phyloP scores from a whole-genome alignment of 2,888 invertebrate species.

The Azorinus chamasolen region DNA sequence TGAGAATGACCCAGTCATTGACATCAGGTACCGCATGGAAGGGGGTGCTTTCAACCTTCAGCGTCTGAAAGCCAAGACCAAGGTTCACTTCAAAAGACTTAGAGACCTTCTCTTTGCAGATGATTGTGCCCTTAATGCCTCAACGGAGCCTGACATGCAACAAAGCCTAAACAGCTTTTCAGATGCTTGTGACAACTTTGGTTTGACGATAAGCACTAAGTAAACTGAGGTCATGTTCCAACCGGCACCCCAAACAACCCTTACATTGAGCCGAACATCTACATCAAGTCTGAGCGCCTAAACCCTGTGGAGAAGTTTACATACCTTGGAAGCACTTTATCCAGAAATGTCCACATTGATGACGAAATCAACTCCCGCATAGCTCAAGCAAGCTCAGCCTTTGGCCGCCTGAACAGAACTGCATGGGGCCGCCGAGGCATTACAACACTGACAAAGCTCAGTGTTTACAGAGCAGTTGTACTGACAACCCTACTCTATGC shows the following conservation, averaged over 20 bases:
- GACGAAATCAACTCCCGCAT: background rate
- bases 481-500: too few relatives aligned
- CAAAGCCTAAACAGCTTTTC: slow-evolving; percentile 9
- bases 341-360: too few relatives aligned
- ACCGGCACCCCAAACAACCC: background rate
- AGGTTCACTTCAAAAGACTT: slow-evolving; percentile 6
- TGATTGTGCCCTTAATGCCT: too few relatives aligned
- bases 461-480: too few relatives aligned
- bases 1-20: slow-evolving; percentile 1
- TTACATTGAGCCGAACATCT: background rate
- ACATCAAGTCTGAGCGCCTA: too few relatives aligned
- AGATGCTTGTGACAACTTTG: too few relatives aligned
- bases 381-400: slow-evolving; percentile 7
- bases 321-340: too few relatives aligned
- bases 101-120: too few relatives aligned
- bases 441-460: too few relatives aligned
- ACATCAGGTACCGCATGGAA: slow-evolving; percentile 1
- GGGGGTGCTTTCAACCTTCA: background rate
- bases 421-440: too few relatives aligned
- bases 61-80: slow-evolving; percentile 10
- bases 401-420: too few relatives aligned
- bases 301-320: background rate
- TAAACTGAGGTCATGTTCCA: background rate
- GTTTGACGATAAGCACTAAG: too few relatives aligned
- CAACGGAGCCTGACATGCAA: background rate